Conservation (phyloP, 2,888 invertebrate genomes). For the Ectemnius cavifrons region DNA sequence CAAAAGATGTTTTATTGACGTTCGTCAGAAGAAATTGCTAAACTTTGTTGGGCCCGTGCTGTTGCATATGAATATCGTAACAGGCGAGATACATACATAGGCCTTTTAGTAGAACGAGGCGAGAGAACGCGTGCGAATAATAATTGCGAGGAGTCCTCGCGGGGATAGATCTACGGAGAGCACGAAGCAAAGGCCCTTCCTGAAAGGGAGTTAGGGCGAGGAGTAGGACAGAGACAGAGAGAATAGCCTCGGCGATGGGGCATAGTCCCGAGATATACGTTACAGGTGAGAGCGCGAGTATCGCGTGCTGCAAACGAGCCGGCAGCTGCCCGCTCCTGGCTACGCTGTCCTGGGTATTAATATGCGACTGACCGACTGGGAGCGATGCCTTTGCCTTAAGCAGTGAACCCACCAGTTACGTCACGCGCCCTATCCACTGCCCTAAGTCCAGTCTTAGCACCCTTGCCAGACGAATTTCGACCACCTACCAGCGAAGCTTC, state of each 20-base stretch:
- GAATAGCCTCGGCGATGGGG: slow-evolving; percentile 20
- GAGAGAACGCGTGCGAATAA: slow-evolving; percentile 60
- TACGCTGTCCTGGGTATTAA: slow-evolving; percentile 70
- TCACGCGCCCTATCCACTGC: slow-evolving; percentile 36
- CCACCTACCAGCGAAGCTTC: too few species aligned
- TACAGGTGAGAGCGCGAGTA: slow-evolving; percentile 76
- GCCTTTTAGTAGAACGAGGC: slow-evolving; percentile 48
- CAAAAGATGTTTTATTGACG: neutral
- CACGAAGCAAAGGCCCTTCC: slow-evolving; percentile 25
- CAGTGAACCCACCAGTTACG: slow-evolving; percentile 57
- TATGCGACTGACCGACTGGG: slow-evolving; percentile 73
- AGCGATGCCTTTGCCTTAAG: slow-evolving; percentile 67
- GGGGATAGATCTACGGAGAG: slow-evolving; percentile 52
- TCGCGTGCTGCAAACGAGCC: slow-evolving; percentile 76
- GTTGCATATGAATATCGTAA: slow-evolving; percentile 51
- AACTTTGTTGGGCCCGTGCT: neutral
- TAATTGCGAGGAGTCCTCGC: slow-evolving; percentile 57
- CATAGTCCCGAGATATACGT: slow-evolving; percentile 67
- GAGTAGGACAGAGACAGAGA: slow-evolving; percentile 24
- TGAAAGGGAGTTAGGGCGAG: slow-evolving; percentile 4
- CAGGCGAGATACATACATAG: slow-evolving; percentile 51
- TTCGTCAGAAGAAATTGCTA: neutral
- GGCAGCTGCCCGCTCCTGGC: slow-evolving; percentile 73
- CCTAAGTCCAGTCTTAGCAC: too few species aligned
- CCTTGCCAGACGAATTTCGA: too few species aligned